Evolutionary conservation across 2,113 vertebrate genomes (phyloP).

Genomic region (Malurus alboscapulatus): DNA sequence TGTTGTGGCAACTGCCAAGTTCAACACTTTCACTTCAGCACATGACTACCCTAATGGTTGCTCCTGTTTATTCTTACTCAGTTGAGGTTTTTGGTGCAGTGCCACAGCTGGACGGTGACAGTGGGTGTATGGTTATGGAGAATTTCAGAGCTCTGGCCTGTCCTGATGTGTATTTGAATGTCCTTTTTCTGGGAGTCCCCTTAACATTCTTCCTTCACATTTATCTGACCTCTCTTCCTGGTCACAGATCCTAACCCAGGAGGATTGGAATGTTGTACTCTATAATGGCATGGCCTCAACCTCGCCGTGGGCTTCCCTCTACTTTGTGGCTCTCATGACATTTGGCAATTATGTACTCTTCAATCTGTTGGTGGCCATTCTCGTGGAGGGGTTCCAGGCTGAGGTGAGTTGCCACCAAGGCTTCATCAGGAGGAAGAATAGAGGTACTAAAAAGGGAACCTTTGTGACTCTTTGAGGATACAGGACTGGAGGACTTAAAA

Average conservation of each 20-base stretch:
- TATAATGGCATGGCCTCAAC: conserved; percentile 96
- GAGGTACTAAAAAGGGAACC: not conserved
- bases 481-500: not conserved
- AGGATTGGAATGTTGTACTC: conserved; percentile 95
- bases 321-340: conserved; percentile 96
- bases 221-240: not conserved
- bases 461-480: not conserved
- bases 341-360: conserved; percentile 98
- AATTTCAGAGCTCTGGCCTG: not conserved
- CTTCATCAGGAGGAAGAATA: not conserved
- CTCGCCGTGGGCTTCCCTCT: conserved; percentile 91
- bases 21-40: not conserved
- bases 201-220: not conserved
- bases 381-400: conserved; percentile 96
- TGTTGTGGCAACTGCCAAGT: not conserved
- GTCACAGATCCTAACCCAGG: conserved; percentile 91
- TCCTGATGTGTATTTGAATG: not conserved
- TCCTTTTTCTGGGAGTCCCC: not conserved
- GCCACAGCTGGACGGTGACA: not conserved
- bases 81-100: not conserved
- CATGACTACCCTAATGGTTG: not conserved
- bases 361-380: conserved; percentile 94
- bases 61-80: not conserved
- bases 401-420: conserved; percentile 77
- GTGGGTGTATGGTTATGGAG: not conserved